Evolutionary conservation across 1,140 invertebrate genomes (phyloP).

Genomic region (Cepaea nemoralis): DNA sequence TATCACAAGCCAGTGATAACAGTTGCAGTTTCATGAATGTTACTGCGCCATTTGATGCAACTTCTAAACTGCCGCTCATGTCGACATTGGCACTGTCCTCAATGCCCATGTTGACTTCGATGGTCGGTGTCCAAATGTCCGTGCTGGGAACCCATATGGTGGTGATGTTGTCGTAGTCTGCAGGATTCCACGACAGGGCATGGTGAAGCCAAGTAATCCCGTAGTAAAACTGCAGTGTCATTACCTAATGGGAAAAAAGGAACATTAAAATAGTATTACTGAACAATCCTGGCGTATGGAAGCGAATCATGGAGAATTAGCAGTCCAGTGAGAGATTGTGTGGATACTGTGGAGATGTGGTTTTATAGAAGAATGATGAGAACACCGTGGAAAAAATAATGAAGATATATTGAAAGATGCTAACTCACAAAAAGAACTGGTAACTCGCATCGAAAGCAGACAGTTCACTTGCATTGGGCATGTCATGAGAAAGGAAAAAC

Average conservation of each 20-base stretch:
- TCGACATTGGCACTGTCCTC: constrained; percentile 12
- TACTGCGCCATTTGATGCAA: constrained; percentile 17
- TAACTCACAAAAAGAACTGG: too few species aligned
- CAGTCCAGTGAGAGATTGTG: too few species aligned
- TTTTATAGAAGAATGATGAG: too few species aligned
- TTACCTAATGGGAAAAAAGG: constrained; percentile 34
- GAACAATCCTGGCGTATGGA: too few species aligned
- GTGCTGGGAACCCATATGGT: constrained; percentile 72
- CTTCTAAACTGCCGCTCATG: constrained; percentile 1
- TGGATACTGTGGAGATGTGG: too few species aligned
- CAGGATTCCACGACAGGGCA: constrained; percentile 72
- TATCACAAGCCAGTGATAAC: constrained; percentile 32
- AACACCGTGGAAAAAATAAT: too few species aligned
- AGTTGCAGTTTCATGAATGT: constrained; percentile 53
- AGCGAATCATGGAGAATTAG: too few species aligned
- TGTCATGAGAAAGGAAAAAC: too few species aligned
- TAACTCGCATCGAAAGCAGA: too few species aligned
- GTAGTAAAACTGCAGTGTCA: constrained; percentile 39
- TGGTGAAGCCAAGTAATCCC: constrained; percentile 71
- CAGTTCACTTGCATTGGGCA: too few species aligned
- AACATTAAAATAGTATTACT: too few species aligned
- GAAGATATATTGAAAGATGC: too few species aligned
- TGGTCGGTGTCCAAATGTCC: constrained; percentile 74
- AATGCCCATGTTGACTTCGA: constrained; percentile 73
- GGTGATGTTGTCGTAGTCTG: constrained; percentile 69